Conservation (phyloP, 1,140 invertebrate genomes). For the Anastatus disparis region DNA sequence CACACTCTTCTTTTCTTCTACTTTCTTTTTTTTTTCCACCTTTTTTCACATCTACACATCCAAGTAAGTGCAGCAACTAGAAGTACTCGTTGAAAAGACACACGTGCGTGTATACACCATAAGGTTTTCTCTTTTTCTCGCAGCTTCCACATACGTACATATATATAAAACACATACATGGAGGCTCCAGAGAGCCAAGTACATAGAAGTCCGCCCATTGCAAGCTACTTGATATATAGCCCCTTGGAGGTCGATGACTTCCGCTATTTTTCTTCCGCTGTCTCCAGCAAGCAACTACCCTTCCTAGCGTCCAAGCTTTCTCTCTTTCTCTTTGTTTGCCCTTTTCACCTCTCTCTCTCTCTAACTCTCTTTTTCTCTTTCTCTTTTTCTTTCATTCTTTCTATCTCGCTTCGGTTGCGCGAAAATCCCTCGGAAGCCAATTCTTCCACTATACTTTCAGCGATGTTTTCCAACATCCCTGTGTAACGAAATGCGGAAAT, state of each 20-base stretch:
- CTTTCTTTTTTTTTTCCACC: constrained; percentile 56
- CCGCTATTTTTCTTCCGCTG: constrained; percentile 79
- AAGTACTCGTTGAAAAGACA: constrained; percentile 19
- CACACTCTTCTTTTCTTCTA: constrained; percentile 48
- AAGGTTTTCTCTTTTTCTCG: constrained; percentile 20
- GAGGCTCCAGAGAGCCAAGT: constrained; percentile 22
- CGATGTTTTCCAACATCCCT: neutral
- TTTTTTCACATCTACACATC: constrained; percentile 36
- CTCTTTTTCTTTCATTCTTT: neutral
- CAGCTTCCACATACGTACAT: neutral
- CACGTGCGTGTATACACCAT: constrained; percentile 5
- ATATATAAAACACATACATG: too few relatives aligned
- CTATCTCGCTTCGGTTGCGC: neutral
- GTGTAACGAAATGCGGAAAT: constrained; percentile 15
- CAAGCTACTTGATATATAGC: constrained; percentile 74
- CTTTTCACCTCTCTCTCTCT: neutral
- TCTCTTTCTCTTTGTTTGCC: constrained; percentile 20
- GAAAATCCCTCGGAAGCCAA: constrained; percentile 34
- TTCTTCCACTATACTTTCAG: constrained; percentile 31
- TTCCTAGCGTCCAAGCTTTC: constrained; percentile 56
- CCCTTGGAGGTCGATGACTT: constrained; percentile 79
- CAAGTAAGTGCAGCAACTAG: constrained; percentile 16
- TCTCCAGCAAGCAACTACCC: constrained; percentile 68
- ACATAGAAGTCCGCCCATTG: constrained; percentile 51
- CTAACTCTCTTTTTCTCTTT: neutral